Conservation (phyloP, 2,888 invertebrate species). For the Callosobruchus maculatus region DNA sequence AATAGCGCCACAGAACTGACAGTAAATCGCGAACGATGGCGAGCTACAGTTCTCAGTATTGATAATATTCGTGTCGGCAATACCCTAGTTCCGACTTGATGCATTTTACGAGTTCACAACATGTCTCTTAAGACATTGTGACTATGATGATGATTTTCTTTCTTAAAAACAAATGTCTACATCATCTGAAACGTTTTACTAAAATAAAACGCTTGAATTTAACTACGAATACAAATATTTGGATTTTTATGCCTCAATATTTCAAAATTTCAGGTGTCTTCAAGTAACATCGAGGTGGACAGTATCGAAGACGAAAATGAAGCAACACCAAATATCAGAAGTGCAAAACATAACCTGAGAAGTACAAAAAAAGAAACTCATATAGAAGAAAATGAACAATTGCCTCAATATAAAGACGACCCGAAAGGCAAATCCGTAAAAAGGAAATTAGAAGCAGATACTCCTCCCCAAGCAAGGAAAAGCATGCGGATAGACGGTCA, state of each 20-base stretch:
- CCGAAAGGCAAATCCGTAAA: conserved; percentile 12
- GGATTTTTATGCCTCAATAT: neutral
- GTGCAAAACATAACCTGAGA: conserved; percentile 16
- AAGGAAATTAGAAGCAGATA: conserved; percentile 14
- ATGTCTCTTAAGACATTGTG: no score
- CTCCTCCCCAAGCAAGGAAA: conserved; percentile 28
- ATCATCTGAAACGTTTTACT: no score
- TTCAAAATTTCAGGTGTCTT: conserved; percentile 43
- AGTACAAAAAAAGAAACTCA: conserved; percentile 19
- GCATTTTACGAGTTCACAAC: no score
- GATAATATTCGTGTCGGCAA: no score
- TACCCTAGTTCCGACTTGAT: no score
- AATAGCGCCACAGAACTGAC: no score
- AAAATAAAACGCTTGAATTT: no score
- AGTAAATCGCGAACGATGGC: no score
- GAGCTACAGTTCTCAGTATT: no score
- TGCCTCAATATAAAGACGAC: conserved; percentile 2
- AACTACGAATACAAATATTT: no score
- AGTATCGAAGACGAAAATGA: conserved; percentile 17
- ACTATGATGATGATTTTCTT: no score
- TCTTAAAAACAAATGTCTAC: no score
- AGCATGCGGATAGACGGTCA: conserved; percentile 35
- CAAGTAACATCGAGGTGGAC: conserved; percentile 55
- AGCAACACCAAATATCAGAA: neutral
- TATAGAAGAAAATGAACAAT: conserved; percentile 5